Evolutionary conservation across 2,888 invertebrate species (phyloP), one percentile per base, ranked within the genome.

Genomic region (Micoletzkya japonica): DNA sequence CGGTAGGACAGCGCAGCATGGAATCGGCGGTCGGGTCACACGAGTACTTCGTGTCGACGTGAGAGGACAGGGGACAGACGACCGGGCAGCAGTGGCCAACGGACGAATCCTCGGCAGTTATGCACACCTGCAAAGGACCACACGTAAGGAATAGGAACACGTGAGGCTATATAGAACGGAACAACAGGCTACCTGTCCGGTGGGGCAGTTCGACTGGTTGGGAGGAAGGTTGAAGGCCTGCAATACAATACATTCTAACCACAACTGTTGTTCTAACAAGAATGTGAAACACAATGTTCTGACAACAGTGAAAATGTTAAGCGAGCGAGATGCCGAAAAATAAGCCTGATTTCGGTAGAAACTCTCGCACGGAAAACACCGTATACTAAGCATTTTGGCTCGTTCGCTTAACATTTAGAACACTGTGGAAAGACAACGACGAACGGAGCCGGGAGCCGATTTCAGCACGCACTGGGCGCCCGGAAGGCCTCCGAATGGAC

Each of bases 21-120:
- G 70, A 44, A 14, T 73, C 71, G 1, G 79, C 77, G 57, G 74
- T 74, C 24, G 78, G 76, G 73, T 78, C 76, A 67, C 79, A 77
- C n/a, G 77, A 77, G 70, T 79, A 63, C n/a, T 64, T 64, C 0
- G 50, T 61, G 58, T 84, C 84, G 17, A 81, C 77, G 58, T 76
- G 75, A 7, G 79, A 76, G 24, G 82, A 75, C 24, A 85, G 72
- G 4, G 84, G 84, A 58, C 84, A 84, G 10, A 81, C 77, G n/a
- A 79, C 75, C 2, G 85, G 84, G 70, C 84, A 84, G 60, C 84
- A 84, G 68, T 85, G 85, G 54, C 84, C 84, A 36, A 84, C 73
- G 20, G 78, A 78, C 26, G 81, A 81, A 39, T 85, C 85, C 6
- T 78, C 80, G 6, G 82, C 76, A 10, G 83, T 80, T 26, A 82